phyloP scores from a whole-genome alignment of 1,140 invertebrate genomes.

The Oreohelix idahoensis region DNA sequence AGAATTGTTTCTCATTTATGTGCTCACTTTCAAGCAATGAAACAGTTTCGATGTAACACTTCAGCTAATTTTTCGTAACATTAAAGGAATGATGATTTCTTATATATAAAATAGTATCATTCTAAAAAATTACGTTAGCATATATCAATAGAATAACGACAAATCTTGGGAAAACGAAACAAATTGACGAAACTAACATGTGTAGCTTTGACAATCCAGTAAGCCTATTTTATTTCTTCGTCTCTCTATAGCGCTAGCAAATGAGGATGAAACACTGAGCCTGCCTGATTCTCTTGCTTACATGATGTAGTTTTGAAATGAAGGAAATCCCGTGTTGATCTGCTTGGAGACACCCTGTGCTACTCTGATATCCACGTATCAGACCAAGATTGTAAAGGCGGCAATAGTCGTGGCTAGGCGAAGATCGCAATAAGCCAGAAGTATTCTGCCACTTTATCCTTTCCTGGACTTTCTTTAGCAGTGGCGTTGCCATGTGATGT shows the following conservation, averaged over 20 bases:
- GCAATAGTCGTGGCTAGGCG: background rate
- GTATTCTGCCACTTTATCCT: background rate
- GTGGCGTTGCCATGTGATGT: too few species aligned
- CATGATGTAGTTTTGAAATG: slow-evolving; percentile 8
- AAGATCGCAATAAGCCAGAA: background rate
- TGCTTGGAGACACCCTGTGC: background rate
- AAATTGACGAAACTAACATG: too few species aligned
- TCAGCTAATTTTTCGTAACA: too few species aligned
- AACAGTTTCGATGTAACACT: too few species aligned
- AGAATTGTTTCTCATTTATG: too few species aligned
- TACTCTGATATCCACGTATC: background rate
- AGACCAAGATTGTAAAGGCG: background rate
- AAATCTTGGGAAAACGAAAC: too few species aligned
- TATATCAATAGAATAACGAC: too few species aligned
- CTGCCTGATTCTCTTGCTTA: slow-evolving; percentile 1
- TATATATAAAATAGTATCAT: too few species aligned
- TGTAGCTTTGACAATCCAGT: too few species aligned
- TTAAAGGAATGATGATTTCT: too few species aligned
- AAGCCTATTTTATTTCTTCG: background rate
- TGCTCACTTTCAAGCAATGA: too few species aligned
- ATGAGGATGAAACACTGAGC: background rate
- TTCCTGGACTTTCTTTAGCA: background rate
- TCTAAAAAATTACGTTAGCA: too few species aligned
- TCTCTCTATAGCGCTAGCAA: background rate
- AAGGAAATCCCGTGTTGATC: background rate